phyloP scores from a whole-genome alignment of 2,888 invertebrate species.

The Macrophya annulata region DNA sequence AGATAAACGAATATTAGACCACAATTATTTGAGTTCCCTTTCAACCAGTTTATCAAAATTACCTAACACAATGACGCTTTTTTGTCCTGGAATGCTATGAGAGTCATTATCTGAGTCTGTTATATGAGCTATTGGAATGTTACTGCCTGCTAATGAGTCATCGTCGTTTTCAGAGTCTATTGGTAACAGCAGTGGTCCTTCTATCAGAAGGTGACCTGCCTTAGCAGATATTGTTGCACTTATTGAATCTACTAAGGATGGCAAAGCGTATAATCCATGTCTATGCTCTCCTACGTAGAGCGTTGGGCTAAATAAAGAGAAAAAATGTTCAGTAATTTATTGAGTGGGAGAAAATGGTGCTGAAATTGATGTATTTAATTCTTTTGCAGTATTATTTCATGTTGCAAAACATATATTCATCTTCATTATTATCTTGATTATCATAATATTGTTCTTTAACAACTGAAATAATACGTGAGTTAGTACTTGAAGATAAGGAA shows the following conservation, averaged over 20 bases:
- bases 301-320: conserved; percentile 86
- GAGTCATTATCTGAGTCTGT: conserved; percentile 67
- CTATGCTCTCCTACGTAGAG: conserved; percentile 95
- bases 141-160: conserved; percentile 65
- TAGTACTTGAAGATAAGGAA: not conserved
- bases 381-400: conserved; percentile 9
- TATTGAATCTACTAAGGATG: conserved; percentile 95
- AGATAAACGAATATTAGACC: not conserved
- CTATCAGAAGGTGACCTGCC: conserved; percentile 86
- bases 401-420: not conserved
- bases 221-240: conserved; percentile 91
- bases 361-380: not conserved
- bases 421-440: not conserved
- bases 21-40: not conserved
- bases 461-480: conserved; percentile 2
- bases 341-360: not conserved
- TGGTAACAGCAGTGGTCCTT: conserved; percentile 83
- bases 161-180: conserved; percentile 69
- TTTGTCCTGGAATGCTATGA: conserved; percentile 66
- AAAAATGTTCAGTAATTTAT: conserved; percentile 36
- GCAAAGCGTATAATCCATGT: conserved; percentile 94
- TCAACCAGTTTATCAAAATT: not conserved
- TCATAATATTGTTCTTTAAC: not conserved
- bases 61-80: conserved; percentile 67
- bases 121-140: conserved; percentile 65